phyloP scores from a whole-genome alignment of 2,888 invertebrate genomes.

The Drosophila colorata region DNA sequence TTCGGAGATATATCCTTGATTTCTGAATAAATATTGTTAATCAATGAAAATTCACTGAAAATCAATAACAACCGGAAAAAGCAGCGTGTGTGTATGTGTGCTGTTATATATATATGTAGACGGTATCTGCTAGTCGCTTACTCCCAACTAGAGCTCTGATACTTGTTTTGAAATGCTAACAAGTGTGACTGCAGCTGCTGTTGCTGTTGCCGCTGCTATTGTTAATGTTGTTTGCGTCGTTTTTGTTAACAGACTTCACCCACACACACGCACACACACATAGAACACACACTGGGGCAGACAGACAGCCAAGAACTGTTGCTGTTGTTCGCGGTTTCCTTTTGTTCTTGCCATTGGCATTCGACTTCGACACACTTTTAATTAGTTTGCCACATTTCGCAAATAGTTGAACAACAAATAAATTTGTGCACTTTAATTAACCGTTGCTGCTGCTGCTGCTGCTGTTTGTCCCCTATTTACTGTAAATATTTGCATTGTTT shows the following conservation, averaged over 20 bases:
- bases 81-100: no score
- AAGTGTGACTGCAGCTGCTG: slow-evolving; percentile 54
- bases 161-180: slow-evolving; percentile 37
- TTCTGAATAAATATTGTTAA: no score
- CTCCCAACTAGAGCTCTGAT: no score
- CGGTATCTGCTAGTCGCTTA: not conserved
- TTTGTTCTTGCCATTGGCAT: slow-evolving; percentile 79
- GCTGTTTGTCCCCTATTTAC: slow-evolving; percentile 40
- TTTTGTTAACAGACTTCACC: slow-evolving; percentile 49
- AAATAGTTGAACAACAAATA: slow-evolving; percentile 75
- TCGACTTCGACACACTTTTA: slow-evolving; percentile 75
- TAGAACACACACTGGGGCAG: slow-evolving; percentile 5
- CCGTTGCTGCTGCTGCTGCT: slow-evolving; percentile 17
- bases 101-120: not conserved
- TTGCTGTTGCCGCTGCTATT: not conserved
- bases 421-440: slow-evolving; percentile 67
- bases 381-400: slow-evolving; percentile 78
- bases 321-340: slow-evolving; percentile 52
- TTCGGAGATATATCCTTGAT: no score
- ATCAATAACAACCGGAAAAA: no score
- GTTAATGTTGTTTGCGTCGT: slow-evolving; percentile 40
- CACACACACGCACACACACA: slow-evolving; percentile 12
- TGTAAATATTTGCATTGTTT: slow-evolving; percentile 62
- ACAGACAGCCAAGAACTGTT: slow-evolving; percentile 3
- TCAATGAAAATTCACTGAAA: no score